Evolutionary conservation across 1,140 invertebrate genomes (phyloP), one percentile per base, ranked within the genome.

Genomic region (Drosophila bifasciata): DNA sequence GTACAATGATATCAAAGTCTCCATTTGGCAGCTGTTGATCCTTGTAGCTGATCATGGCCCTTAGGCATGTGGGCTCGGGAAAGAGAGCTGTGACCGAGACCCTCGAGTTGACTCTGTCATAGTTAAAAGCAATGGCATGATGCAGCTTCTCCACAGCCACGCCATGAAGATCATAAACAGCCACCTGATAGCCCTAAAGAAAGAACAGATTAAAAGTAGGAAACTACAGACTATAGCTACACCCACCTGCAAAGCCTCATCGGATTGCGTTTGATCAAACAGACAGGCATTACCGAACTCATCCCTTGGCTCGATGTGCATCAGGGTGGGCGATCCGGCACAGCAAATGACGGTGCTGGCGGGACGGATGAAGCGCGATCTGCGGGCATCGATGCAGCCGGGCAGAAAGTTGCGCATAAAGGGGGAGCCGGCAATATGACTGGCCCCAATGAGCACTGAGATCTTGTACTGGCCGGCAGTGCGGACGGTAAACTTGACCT

Each of bases 1-100:
- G 93, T 21, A 97, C 97, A 76, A 98, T 96, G 84, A 98, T 97
- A 92, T 98, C 96, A 89, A 98, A 98, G 90, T 97, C 96, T 13
- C 97, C 97, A 92, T 98, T 98, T 77, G 96, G 96, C 71, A 98
- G 92, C 77, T 96, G 94, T 59, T 95, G 93, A 44, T 95, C 95
- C 45, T 94, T 93, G 89, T 97, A 97, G 71, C 94, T 95, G 17
- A 98, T 95, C 51, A 94, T 94, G n/a, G 96, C 96, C 76, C 95
- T 94, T 92, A 95, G 97, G 88, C 96, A 96, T 21, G 96, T 96
- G 59, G 93, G 91, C 46, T 92, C 90, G 15, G 92, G 92, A 88
- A 94, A 93, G 63, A 92, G 91, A 41, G 93, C 91, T 3, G 93
- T 90, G 55, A 93, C 92, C 19, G 92, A 91, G 41, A 93, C 93